A percentile compares a stretch with the other conserved stretches of the same genome.
Evolutionary conservation across 2,113 vertebrate genomes (phyloP).

Genomic region (Epinephelus cyanopodus): DNA sequence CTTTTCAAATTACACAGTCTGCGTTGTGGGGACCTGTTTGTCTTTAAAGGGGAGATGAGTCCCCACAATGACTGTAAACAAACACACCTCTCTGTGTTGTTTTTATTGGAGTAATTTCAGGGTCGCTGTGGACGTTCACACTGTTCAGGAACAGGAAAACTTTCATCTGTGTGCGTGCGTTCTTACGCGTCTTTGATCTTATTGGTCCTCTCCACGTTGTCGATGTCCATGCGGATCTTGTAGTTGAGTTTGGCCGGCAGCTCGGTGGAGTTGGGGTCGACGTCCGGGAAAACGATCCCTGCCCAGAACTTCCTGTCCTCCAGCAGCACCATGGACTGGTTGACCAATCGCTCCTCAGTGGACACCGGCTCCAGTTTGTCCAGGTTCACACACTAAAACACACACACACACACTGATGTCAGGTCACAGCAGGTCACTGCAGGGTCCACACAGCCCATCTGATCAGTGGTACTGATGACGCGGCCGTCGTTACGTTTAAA

Average conservation of each 20-base stretch:
- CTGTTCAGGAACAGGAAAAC: no score
- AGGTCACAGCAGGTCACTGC: no score
- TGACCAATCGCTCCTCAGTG: constrained; percentile 90
- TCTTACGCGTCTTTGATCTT: constrained; percentile 98
- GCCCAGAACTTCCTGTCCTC: constrained; percentile 97
- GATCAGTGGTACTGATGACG: no score
- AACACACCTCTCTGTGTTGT: not conserved
- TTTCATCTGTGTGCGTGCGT: not conserved
- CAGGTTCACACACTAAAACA: constrained; percentile 92
- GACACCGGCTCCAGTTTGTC: constrained; percentile 94
- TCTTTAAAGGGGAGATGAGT: no score
- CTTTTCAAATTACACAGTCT: no score
- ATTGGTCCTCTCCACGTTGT: constrained; percentile 98
- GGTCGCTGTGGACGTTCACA: no score
- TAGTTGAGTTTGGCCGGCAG: constrained; percentile 92
- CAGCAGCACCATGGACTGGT: constrained; percentile 91
- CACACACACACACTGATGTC: constrained; percentile 6
- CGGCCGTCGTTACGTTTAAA: no score
- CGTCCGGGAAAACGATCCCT: constrained; percentile 91
- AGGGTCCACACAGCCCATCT: no score
- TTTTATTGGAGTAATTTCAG: not conserved
- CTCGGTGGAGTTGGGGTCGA: constrained; percentile 83
- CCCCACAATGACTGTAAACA: not conserved
- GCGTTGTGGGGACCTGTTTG: not conserved
- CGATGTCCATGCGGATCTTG: constrained; percentile 99